phyloP scores from a whole-genome alignment of 2,797 vertebrate species.

The Hephaestus fuliginosus region DNA sequence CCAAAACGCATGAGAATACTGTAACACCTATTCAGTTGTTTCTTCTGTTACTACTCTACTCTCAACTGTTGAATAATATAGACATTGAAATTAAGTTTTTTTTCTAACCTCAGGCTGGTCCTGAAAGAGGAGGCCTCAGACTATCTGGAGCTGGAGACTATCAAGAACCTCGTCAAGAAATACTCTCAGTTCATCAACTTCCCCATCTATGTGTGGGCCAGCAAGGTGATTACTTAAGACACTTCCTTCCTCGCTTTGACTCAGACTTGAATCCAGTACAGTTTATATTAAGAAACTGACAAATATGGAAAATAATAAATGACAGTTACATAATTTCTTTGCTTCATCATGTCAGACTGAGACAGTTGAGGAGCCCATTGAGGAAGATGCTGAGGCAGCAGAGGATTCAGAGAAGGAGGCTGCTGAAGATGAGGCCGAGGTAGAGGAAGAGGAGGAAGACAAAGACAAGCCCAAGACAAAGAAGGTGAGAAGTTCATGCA shows the following conservation, averaged over 20 bases:
- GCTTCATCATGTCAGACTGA: slow-evolving; percentile 88
- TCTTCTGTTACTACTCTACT: not conserved
- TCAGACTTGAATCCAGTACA: not conserved
- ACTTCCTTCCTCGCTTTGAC: not conserved
- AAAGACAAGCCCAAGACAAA: slow-evolving; percentile 98
- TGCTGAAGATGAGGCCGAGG: slow-evolving; percentile 94
- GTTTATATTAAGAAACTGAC: not conserved
- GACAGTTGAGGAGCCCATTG: slow-evolving; percentile 95
- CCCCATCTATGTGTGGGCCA: slow-evolving; percentile 98
- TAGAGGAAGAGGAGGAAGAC: slow-evolving; percentile 97
- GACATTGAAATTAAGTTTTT: slow-evolving; percentile 18
- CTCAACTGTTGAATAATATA: not conserved
- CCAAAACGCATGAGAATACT: not conserved
- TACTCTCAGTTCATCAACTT: slow-evolving; percentile 99
- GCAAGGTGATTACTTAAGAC: slow-evolving; percentile 89
- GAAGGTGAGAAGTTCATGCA: slow-evolving; percentile 83
- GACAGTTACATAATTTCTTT: not conserved
- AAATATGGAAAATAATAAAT: slow-evolving; percentile 3
- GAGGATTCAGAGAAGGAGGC: slow-evolving; percentile 93
- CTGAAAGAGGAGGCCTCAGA: slow-evolving; percentile 98
- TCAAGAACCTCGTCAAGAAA: slow-evolving; percentile 97
- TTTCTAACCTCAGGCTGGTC: slow-evolving; percentile 86
- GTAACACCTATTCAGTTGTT: not conserved
- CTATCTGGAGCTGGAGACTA: slow-evolving; percentile 96
- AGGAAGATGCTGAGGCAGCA: slow-evolving; percentile 91